Evolutionary conservation across 2,797 vertebrate species (phyloP), one percentile per base, ranked within the genome.

Genomic region (Rhinophrynus dorsalis): DNA sequence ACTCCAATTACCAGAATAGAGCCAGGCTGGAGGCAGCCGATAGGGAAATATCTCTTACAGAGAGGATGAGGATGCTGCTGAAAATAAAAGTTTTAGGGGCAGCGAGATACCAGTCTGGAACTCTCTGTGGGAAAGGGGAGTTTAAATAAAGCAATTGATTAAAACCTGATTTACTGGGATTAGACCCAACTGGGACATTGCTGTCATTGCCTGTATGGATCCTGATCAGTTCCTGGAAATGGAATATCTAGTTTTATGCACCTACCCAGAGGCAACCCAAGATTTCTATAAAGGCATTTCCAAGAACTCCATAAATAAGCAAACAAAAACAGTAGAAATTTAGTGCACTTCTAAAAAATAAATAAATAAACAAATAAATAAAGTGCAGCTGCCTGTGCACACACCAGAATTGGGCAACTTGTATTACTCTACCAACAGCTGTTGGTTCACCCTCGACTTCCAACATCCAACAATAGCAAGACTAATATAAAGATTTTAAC

Each of bases 1-100:
- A 67, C 91, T 91, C 81, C 93, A 94, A 93, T 94, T 93, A 91
- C 91, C 90, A 86, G 90, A 87, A 87, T 80, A 85, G 87, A 90
- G 89, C 91, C 85, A 90, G 89, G 89, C 92, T 94, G 92, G 85
- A 80, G 83, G 83, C 67, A 79, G 67, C 84, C 75, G 90, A 94
- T 93, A 92, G 92, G 91, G 82, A 92, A 89, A 93, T 90, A 91
- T 91, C 89, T 90, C 84, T 88, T 84, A 85, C 78, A 80, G 82
- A 82, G 85, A 83, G 89, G 85, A 90, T 87, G 82, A 81, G 80
- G 81, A 83, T 78, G 18, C 20, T 44, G 44, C 64, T 37, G 7
- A 0, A 38, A 50, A 54, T 18, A 54, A 26, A 60, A 17, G 24
- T 27, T 51, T 13, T 3, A 40, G 38, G 33, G 57, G 30, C 32